A percentile compares a stretch with the other conserved stretches of the same genome.
Evolutionary conservation across 1,140 invertebrate genomes (phyloP).

Genomic region (Calephelis virginiensis): DNA sequence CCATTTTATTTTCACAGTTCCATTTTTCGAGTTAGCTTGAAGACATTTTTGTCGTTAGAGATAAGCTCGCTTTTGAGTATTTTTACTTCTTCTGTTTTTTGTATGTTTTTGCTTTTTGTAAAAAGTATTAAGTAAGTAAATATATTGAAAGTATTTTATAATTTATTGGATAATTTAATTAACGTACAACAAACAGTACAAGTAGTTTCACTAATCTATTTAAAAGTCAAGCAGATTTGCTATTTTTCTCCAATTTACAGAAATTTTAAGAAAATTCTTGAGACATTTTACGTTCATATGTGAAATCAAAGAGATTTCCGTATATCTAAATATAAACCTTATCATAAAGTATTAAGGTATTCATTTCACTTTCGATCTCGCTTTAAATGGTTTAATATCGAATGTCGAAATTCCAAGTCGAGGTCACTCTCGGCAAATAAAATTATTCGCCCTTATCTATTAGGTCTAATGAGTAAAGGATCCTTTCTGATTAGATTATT

Average conservation of each 20-base stretch:
- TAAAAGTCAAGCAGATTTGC: no score
- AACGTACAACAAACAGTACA: no score
- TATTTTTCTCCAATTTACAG: neutral
- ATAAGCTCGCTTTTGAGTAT: no score
- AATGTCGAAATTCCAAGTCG: neutral
- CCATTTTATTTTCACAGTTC: no score
- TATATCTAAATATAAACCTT: neutral
- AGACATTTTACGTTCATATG: slow-evolving; percentile 1
- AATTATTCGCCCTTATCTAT: slow-evolving; percentile 12
- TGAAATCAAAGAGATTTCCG: neutral
- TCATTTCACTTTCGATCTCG: neutral
- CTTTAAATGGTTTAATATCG: slow-evolving; percentile 13
- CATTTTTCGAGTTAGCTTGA: no score
- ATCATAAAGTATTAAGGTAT: neutral
- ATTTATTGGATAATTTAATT: no score
- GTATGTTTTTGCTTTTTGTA: no score
- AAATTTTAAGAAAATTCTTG: neutral
- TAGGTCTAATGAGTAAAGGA: slow-evolving; percentile 5
- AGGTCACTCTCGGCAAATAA: slow-evolving; percentile 10
- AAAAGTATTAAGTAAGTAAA: no score
- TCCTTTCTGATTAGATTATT: slow-evolving; percentile 6
- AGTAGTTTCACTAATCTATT: no score
- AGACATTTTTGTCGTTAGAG: no score
- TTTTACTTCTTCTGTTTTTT: no score
- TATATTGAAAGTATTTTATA: no score